Percentiles rank a stretch among this genome's conserved stretches.
These are phyloP conservation scores for Tricholauxania praeusta DNA, from an alignment of 2,888 invertebrate species.

Conservation along the genomic window DNA sequence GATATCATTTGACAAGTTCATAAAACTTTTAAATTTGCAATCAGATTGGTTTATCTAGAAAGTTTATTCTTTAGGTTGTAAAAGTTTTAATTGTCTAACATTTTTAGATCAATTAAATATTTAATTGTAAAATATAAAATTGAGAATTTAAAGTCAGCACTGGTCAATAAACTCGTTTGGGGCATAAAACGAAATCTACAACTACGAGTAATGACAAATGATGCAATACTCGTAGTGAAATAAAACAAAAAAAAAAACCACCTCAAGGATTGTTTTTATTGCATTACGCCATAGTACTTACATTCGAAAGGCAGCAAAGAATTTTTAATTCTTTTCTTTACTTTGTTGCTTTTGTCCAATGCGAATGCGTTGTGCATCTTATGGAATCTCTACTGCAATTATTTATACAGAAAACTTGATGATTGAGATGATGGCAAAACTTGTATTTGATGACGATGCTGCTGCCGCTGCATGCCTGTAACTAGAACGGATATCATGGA, in stretches of 20 bases:
- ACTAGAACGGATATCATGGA: constrained; percentile 34
- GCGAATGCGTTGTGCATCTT: constrained; percentile 4
- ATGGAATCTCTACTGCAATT: constrained; percentile 30
- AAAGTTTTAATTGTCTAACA: no score
- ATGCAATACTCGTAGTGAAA: constrained; percentile 17
- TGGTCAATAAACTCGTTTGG: no score
- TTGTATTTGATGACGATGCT: constrained; percentile 6
- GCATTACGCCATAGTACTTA: not conserved
- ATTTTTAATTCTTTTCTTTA: not conserved
- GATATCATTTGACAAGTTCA: no score
- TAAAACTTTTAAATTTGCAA: no score
- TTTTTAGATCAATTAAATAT: no score
- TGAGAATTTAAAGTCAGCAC: no score
- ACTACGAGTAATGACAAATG: constrained; percentile 26
- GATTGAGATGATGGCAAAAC: constrained; percentile 29
- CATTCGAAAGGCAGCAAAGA: not conserved
- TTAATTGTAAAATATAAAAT: no score
- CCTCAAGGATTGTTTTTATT: constrained; percentile 9
- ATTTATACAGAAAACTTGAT: constrained; percentile 36
- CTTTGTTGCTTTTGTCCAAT: not conserved
- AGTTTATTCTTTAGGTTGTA: no score
- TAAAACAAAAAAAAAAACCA: not conserved
- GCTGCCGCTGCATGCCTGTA: constrained; percentile 11
- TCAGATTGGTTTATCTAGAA: no score
- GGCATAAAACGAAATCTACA: no score